Conservation (phyloP, 2,888 invertebrate genomes). For the Sphaerophoria taeniata region DNA sequence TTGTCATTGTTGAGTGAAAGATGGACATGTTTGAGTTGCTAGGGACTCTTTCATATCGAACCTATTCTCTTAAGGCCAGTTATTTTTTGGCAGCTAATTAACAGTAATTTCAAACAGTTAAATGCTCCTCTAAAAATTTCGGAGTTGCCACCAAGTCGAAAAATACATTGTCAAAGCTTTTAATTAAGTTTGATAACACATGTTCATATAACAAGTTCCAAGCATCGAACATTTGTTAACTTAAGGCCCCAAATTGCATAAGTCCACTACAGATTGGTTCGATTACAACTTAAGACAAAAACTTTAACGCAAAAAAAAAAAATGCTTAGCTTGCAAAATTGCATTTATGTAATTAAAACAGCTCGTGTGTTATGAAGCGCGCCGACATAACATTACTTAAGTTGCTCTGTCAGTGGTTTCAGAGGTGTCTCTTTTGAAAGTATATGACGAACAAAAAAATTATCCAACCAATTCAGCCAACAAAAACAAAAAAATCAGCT, state of each 20-base stretch:
- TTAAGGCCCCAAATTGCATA: not conserved
- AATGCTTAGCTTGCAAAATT: conserved; percentile 57
- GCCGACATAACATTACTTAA: conserved; percentile 65
- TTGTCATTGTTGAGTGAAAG: too few relatives aligned
- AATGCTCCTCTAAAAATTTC: too few relatives aligned
- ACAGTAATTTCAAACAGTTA: too few relatives aligned
- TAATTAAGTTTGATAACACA: too few relatives aligned
- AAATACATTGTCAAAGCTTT: too few relatives aligned
- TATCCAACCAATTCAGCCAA: not conserved
- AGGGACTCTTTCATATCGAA: too few relatives aligned
- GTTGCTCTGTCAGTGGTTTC: conserved; percentile 26
- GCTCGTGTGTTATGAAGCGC: conserved; percentile 71
- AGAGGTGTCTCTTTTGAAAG: conserved; percentile 28
- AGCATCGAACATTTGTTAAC: too few relatives aligned
- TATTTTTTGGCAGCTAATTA: too few relatives aligned
- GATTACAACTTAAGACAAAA: not conserved
- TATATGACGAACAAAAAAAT: conserved; percentile 3
- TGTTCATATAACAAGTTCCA: not conserved
- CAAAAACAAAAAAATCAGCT: conserved; percentile 28
- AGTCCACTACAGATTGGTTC: not conserved
- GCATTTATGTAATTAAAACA: conserved; percentile 54
- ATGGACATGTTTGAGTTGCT: too few relatives aligned
- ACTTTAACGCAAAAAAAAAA: conserved; percentile 33
- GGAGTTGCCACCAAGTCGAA: too few relatives aligned
- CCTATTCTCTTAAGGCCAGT: too few relatives aligned